Base-by-base conservation (phyloP, 37 sponge, comb jelly and placozoan genomes). In the Oscarella lobularis region DNA sequence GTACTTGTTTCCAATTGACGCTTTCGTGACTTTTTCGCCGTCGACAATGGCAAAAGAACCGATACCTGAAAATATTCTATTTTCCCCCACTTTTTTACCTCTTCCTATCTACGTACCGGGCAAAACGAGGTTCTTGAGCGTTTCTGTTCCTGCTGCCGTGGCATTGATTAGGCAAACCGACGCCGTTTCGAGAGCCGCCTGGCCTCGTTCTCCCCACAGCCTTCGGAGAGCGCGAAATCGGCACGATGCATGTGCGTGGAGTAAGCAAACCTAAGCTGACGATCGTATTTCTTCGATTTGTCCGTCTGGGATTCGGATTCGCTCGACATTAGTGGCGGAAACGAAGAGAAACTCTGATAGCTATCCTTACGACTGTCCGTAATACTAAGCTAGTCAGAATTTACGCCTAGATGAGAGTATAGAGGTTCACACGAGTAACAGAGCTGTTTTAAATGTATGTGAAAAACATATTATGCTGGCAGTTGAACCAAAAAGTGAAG, bases 141-240 rank as follows among this genome's bases (percentile, higher is more conserved):
- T 85, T 78, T 98, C 99, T 14, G 95, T 83, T 20, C 99, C 99
- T 0, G 83, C 78, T 0, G 92, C 85, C 32, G 99, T 80, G 1
- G 95, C 99, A 36, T 94, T 98, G 33, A 98, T 79, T 33, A 98
- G 80, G 41, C 99, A 98, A 0, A 98, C 79, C 73, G 85, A 89
- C 65, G 94, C 85, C 14, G 74, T 37, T 60, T 98, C 95, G 31
- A 98, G 78, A 1, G 80, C 67, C 2, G 39, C 36, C 40, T 98
- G 99, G 9, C 99, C 99, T 37, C 93, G 84, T 35, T 98, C 95
- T 40, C 99, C 99, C 99, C 99, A 98, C 77, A 98, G 85, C 33
- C 71, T 68, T 31, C 75, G 31, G n/a, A 68, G n/a, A 14, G 29
- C n/a, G 31, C 20, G 60, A 48, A 48, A 48, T 48, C 60, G 9